Base-by-base conservation (phyloP, 2,797 vertebrate genomes). In the Cyprinodon diabolis region DNA sequence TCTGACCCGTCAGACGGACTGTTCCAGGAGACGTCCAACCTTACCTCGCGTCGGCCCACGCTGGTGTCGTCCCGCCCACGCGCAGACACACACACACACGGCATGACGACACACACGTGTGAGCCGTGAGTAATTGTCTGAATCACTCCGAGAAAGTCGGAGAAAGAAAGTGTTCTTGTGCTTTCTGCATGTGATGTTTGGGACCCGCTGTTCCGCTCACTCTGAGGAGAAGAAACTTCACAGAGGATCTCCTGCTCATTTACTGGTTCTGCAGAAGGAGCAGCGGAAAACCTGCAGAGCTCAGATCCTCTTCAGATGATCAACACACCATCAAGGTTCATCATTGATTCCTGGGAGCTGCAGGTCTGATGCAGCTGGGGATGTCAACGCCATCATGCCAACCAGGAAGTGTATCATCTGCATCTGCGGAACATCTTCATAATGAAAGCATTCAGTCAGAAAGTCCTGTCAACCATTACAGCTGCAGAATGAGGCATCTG, bases 61-160 rank as follows among this genome's bases (percentile, higher is more conserved):
- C 69, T 21, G 30, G 58, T 55, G 49, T 66, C 71, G 52, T 47
- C 63, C 63, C 23, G 17, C 72, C 63, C 63, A 74, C 72, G 35
- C 49, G 13, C 49, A 47, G 12, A 82, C 66, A 84, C 74, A 83
- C 86, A 80, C 87, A 85, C 52, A 75, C 69, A 66, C 77, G 43
- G 78, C 60, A 63, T 71, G 68, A 73, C 69, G 63, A 78, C 67
- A 75, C 79, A 78, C 81, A 85, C 74, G 60, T 72, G 75, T 73
- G 48, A 86, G 79, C 67, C 68, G 69, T 87, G 84, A 89, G 81
- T 86, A 82, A 89, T 67, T 76, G 78, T 84, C 77, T 88, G 89
- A 89, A 83, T 89, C 89, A 84, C 21, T 4, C 70, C 14, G 69
- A 68, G 45, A 68, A 78, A 89, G 70, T 73, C 69, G 69, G 78